Base-by-base conservation (phyloP, 2,888 invertebrate genomes). In the Mythimna albipuncta region DNA sequence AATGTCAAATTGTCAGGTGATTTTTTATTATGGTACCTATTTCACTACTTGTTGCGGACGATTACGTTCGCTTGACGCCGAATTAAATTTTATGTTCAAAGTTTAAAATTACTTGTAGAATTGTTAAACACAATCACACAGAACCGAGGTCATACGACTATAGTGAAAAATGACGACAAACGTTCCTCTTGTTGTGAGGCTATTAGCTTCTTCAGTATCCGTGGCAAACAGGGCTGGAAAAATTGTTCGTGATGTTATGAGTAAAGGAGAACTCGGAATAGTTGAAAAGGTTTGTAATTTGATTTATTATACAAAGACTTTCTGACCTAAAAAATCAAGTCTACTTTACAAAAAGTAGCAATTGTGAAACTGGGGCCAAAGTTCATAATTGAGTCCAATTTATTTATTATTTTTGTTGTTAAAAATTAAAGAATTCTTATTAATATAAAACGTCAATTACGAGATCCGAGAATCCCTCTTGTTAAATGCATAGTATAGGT, bases 231-330 rank as follows among this genome's bases (percentile, higher is more conserved):
- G 98, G 87, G 99, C 99, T 81, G 99, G 99, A 0, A 97, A 97
- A 94, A 99, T 99, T 76, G 98, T 99, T 64, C 97, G 99, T 82
- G 99, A 99, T 96, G 97, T 99, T 61, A 97, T 99, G 97, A 98
- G 97, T 84, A 97, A 97, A 91, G 99, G 99, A 59, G 98, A 99
- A 88, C 96, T 99, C 59, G 98, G 98, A 69, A 99, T 99, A 86
- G 97, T 99, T 19, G 98, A 99, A 89, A 99, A 99, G 97, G 98
- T 98, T 93, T 73, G 85, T 74, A 55, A 3, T 47, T 2, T 47
- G 32, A 2, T 57, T 64, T 38, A 2, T 44, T 35, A 9, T 52
- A 59, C n/a, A n/a, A 55, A 57, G 16, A 41, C 3, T 7, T 21
- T 16, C 13, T 21, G 21, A 61, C 21, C 21, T 58, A 47, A 47